Percentiles rank a stretch among this genome's conserved stretches.
These are phyloP conservation scores for Aphis craccivora DNA, from an alignment of 1,140 invertebrate genomes.

Conservation along the genomic window DNA sequence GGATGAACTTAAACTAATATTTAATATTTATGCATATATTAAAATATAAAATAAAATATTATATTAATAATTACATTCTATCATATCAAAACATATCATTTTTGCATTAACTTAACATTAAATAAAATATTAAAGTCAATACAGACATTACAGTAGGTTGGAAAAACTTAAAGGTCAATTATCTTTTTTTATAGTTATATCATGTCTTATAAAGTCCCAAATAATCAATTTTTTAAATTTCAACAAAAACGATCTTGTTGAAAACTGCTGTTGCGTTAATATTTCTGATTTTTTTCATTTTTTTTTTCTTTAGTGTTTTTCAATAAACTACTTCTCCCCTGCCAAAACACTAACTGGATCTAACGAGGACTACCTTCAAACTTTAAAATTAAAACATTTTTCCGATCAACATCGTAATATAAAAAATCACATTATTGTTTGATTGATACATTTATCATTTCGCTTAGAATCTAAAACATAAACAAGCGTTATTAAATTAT, in stretches of 20 bases:
- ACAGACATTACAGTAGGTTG: background rate
- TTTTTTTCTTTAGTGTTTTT: too few relatives aligned
- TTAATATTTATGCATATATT: too few relatives aligned
- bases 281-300: too few relatives aligned
- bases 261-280: too few relatives aligned
- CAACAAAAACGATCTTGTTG: too few relatives aligned
- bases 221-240: too few relatives aligned
- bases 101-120: background rate
- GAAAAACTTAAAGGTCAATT: too few relatives aligned
- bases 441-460: background rate
- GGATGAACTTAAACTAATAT: too few relatives aligned
- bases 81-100: background rate
- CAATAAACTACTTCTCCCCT: too few relatives aligned
- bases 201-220: too few relatives aligned
- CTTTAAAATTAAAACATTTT: background rate
- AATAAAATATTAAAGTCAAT: background rate
- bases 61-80: background rate
- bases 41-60: background rate
- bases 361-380: background rate
- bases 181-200: too few relatives aligned
- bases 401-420: background rate
- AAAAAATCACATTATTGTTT: background rate
- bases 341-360: too few relatives aligned
- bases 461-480: background rate
- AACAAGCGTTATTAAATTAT: background rate